Evolutionary conservation across 2,888 invertebrate genomes (phyloP).

Genomic region (Amiota communis): DNA sequence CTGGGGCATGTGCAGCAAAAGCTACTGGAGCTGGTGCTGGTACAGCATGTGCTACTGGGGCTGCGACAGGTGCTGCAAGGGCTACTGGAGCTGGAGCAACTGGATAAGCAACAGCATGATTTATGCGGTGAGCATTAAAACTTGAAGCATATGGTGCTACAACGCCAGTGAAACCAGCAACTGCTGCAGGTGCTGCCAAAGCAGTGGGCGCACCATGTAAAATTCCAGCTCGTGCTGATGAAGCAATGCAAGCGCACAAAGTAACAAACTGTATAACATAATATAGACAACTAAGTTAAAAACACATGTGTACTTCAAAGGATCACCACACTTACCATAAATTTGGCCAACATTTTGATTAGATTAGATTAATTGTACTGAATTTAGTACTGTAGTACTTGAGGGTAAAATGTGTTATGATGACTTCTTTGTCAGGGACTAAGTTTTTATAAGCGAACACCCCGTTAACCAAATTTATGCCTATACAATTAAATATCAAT

Average conservation of each 20-base stretch:
- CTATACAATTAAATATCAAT: constrained; percentile 27
- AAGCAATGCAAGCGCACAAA: constrained; percentile 58
- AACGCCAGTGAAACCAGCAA: constrained; percentile 74
- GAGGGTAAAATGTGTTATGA: constrained; percentile 56
- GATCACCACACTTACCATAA: constrained; percentile 59
- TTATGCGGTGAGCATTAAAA: constrained; percentile 83
- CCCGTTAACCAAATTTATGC: neutral
- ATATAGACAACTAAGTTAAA: neutral
- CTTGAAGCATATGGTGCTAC: constrained; percentile 84
- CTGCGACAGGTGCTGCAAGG: constrained; percentile 43
- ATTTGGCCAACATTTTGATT: constrained; percentile 64
- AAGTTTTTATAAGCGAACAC: constrained; percentile 58
- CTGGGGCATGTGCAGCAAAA: constrained; percentile 45
- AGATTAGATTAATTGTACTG: constrained; percentile 7
- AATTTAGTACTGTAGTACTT: constrained; percentile 40
- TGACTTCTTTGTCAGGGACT: constrained; percentile 36
- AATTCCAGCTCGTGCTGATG: constrained; percentile 70
- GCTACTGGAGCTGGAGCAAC: constrained; percentile 59
- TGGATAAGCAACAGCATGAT: constrained; percentile 84
- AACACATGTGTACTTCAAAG: neutral
- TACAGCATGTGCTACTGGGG: constrained; percentile 29
- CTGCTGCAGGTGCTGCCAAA: constrained; percentile 74
- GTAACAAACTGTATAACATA: constrained; percentile 59
- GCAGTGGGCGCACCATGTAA: constrained; percentile 73
- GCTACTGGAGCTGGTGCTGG: constrained; percentile 32